Percentiles rank a stretch among this genome's conserved stretches.
These are phyloP conservation scores for Syngnathus rostellatus DNA, from an alignment of 2,797 vertebrate genomes.

Conservation along the genomic window DNA sequence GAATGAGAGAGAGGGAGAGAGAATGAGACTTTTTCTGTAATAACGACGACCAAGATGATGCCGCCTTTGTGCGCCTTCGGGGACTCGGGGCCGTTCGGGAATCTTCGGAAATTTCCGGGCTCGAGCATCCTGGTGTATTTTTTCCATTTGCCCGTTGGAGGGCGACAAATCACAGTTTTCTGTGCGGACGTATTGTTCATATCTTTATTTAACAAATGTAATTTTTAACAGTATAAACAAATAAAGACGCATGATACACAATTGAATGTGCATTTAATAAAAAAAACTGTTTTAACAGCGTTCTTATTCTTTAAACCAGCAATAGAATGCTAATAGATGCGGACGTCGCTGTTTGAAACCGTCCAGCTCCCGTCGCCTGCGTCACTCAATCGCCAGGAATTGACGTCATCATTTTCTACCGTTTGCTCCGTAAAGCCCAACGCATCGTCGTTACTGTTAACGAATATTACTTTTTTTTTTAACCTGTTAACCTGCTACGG, in stretches of 20 bases:
- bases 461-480: background rate
- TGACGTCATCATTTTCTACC: background rate
- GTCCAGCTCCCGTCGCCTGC: background rate
- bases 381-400: background rate
- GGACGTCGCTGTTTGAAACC: background rate
- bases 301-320: too few relatives aligned
- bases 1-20: background rate
- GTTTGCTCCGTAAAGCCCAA: background rate
- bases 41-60: slow-evolving; percentile 1
- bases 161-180: background rate
- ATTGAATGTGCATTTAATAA: too few relatives aligned
- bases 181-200: background rate
- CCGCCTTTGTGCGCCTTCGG: background rate
- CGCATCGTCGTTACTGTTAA: background rate
- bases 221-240: too few relatives aligned
- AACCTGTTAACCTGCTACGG: background rate
- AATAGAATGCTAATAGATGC: too few relatives aligned
- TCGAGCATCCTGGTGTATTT: background rate
- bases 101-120: slow-evolving; percentile 1
- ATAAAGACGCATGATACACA: too few relatives aligned
- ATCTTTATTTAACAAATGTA: too few relatives aligned
- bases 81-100: background rate
- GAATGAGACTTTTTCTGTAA: background rate
- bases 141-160: background rate
- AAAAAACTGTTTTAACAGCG: too few relatives aligned